Conservation (phyloP, 1,140 invertebrate species). For the Coboldia fuscipes region DNA sequence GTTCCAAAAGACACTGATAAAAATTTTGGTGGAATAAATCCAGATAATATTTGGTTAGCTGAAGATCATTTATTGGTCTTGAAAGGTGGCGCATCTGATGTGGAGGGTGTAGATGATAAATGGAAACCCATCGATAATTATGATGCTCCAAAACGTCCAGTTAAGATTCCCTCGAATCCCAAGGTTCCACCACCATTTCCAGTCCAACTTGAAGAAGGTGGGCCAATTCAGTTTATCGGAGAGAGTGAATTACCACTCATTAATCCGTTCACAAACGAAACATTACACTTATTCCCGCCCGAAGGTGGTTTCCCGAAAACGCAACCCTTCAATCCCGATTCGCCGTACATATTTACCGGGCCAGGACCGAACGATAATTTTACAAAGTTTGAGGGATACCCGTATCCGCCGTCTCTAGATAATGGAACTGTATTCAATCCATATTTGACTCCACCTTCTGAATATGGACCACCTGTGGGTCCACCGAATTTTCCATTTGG, state of each 20-base stretch:
- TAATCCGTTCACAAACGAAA: conserved; percentile 10
- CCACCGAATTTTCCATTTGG: conserved; percentile 25
- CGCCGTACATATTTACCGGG: conserved; percentile 18
- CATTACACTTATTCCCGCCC: conserved; percentile 10
- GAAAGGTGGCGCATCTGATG: conserved; percentile 38
- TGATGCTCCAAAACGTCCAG: conserved; percentile 52
- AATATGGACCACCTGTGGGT: too few relatives aligned
- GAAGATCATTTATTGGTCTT: conserved; percentile 71
- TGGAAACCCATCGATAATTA: conserved; percentile 70
- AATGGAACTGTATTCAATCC: conserved; percentile 13
- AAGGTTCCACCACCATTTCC: conserved; percentile 75
- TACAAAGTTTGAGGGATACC: conserved; percentile 10
- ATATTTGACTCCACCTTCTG: conserved; percentile 13
- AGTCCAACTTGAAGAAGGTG: conserved; percentile 56
- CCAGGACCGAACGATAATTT: conserved; percentile 13
- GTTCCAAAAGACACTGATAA: conserved; percentile 53
- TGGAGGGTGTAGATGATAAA: conserved; percentile 20
- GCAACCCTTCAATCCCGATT: conserved; percentile 8
- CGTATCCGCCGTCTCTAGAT: conserved; percentile 16
- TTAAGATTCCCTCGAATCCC: conserved; percentile 49
- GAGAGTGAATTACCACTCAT: conserved; percentile 21
- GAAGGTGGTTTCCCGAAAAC: conserved; percentile 8
- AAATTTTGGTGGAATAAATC: conserved; percentile 56
- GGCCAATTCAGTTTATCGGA: conserved; percentile 31
- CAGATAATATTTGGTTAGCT: conserved; percentile 72